Evolutionary conservation across 2,113 vertebrate species (phyloP).

Genomic region (Ochotona princeps): DNA sequence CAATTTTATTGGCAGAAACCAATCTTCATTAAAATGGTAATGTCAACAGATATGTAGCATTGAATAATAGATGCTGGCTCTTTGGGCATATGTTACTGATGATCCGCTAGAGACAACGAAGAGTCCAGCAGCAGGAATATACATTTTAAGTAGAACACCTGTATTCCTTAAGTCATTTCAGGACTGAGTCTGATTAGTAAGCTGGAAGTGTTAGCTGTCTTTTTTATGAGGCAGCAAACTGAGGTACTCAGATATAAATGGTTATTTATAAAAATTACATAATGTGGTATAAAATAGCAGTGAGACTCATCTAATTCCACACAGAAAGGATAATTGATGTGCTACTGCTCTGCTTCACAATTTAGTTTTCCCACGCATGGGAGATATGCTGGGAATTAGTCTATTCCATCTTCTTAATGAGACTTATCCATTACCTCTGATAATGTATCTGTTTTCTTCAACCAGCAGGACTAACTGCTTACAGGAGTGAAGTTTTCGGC

Average conservation of each 20-base stretch:
- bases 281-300: slow-evolving; percentile 58
- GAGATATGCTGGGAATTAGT: slow-evolving; percentile 65
- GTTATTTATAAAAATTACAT: slow-evolving; percentile 66
- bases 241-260: neutral
- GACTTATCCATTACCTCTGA: slow-evolving; percentile 69
- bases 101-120: neutral
- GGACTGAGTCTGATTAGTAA: slow-evolving; percentile 54
- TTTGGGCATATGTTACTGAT: neutral
- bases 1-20: neutral
- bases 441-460: slow-evolving; percentile 73
- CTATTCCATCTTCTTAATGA: slow-evolving; percentile 72
- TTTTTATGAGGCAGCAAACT: slow-evolving; percentile 59
- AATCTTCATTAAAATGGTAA: neutral
- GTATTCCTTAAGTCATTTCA: slow-evolving; percentile 7
- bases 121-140: neutral
- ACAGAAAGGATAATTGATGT: neutral
- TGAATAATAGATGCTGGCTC: neutral
- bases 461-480: slow-evolving; percentile 44
- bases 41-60: neutral
- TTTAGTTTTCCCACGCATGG: slow-evolving; percentile 36
- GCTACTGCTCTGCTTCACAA: slow-evolving; percentile 48
- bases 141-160: neutral
- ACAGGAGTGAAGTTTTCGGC: neutral
- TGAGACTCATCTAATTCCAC: neutral
- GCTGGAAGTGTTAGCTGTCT: slow-evolving; percentile 11